Evolutionary conservation across 2,888 invertebrate genomes (phyloP), one percentile per base, ranked within the genome.

Genomic region (Epinotia nisella): DNA sequence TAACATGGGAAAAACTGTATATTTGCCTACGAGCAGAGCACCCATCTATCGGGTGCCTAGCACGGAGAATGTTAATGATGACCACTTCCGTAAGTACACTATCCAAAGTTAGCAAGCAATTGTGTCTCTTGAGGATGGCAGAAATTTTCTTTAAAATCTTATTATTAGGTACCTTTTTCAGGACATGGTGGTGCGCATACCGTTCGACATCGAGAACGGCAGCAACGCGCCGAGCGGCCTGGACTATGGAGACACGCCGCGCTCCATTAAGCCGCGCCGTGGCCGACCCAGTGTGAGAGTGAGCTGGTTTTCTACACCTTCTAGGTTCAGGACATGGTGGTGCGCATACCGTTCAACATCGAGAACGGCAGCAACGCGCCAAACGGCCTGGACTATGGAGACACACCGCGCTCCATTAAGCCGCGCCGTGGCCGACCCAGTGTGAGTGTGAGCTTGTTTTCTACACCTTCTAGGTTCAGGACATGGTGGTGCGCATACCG

Each of bases 321-420:
- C n/a, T n/a, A n/a, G n/a, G n/a, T n/a, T n/a, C n/a, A n/a, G n/a
- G n/a, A n/a, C n/a, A n/a, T n/a, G n/a, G 89, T 92, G 71, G 89
- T 93, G 5, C 91, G 92, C 21, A 92, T 93, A 71, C 93, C 94
- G 4, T 92, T 93, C 65, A 92, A 93, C 80, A 92, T 93, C 2
- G 91, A 92, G 64, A 90, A 88, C 68, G 85, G 88, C 13, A 74
- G 81, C 53, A 79, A 77, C 61, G 73, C 80, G 0, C 73, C 81
- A 0, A 59, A 78, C 10, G 78, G 76, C n/a, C 81, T 82, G 4
- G 90, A 89, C 76, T 90, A 87, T 68, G 75, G 84, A 1, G 90
- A 89, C 59, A 80, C 84, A 1, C 85, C 89, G 3, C 86, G 90
- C 35, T 82, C 85, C 15, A 82, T 87, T 67, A 89, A 90, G 66